phyloP scores from a whole-genome alignment of 2,888 invertebrate genomes.

The Choreutis nemorana region DNA sequence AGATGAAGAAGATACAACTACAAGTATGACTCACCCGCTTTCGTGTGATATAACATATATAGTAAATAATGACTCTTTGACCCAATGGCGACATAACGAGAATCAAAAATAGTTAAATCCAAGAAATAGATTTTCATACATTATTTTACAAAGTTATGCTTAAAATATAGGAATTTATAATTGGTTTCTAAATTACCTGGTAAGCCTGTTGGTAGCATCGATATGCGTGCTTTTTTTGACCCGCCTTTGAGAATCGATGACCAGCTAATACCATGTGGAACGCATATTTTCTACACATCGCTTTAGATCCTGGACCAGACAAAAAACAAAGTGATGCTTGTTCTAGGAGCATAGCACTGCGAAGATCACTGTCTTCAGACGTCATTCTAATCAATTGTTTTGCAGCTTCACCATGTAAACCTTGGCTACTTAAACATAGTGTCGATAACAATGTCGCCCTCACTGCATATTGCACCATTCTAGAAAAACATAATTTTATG shows the following conservation, averaged over 20 bases:
- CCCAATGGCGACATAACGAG: too few relatives aligned
- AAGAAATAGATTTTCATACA: too few relatives aligned
- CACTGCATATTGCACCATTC: slow-evolving; percentile 91
- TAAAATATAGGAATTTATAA: not conserved
- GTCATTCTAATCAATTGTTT: slow-evolving; percentile 95
- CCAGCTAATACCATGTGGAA: slow-evolving; percentile 97
- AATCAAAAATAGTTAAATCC: too few relatives aligned
- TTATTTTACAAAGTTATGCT: slow-evolving; percentile 1
- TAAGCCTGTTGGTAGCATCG: slow-evolving; percentile 92
- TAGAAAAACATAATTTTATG: slow-evolving; percentile 29
- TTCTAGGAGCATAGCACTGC: slow-evolving; percentile 92
- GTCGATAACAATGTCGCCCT: slow-evolving; percentile 89
- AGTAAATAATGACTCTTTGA: not conserved
- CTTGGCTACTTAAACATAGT: slow-evolving; percentile 82
- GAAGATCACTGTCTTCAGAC: slow-evolving; percentile 95
- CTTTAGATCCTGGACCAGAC: slow-evolving; percentile 63
- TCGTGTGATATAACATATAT: too few relatives aligned
- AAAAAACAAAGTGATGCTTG: slow-evolving; percentile 95
- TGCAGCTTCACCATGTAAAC: slow-evolving; percentile 90
- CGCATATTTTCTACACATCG: slow-evolving; percentile 90
- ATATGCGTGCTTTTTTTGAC: slow-evolving; percentile 90
- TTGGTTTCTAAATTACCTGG: slow-evolving; percentile 65
- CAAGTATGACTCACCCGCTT: too few relatives aligned
- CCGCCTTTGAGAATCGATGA: slow-evolving; percentile 92
- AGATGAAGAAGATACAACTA: too few relatives aligned